Base-by-base conservation (phyloP, 1,140 invertebrate genomes). In the Oryzaephilus surinamensis region DNA sequence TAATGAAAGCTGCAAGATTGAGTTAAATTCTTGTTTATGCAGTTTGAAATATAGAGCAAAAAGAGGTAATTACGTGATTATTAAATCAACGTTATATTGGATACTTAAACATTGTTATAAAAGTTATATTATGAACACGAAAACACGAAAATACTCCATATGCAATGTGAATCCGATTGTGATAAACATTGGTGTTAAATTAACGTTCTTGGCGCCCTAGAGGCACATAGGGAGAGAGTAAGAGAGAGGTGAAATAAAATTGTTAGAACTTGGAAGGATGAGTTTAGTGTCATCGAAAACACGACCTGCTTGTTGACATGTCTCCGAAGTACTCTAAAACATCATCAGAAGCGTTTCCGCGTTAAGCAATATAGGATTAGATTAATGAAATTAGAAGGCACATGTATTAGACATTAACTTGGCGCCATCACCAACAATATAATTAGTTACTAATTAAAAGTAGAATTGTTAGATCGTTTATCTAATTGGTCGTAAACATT, bases 401-500 rank as follows among this genome's bases (percentile, higher is more conserved):
- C 32, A 34, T 34, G 32, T 21, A 34, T 16, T 12, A 19, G 32
- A 26, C 33, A 36, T 36, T 36, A 36, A 8, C 30, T 13, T n/a
- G 16, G 30, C 10, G 19, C 30, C 12, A 16, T 7, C 33, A 34
- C n/a, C n/a, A n/a, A n/a, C n/a, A 34, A 14, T 8, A 36, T 36
- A 11, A 36, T 19, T 26, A 26, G 15, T 26, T n/a, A n/a, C 33
- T 36, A 36, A 36, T 36, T 36, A 36, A 36, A 36, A 36, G 33
- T 36, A 26, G 18, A 36, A 36, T 26, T 36, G 33, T 36, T 36
- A 26, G 33, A 14, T n/a, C 18, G 33, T 36, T 36, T 16, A 16
- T 36, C 33, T 36, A 36, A 36, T 36, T 36, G 33, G 33, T 36
- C 33, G 33, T 36, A 36, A 36, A 36, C 33, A 36, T 36, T 36